These are phyloP conservation scores for Hippoglossus stenolepis DNA, from an alignment of 2,113 vertebrate genomes.

Conservation along the genomic window DNA sequence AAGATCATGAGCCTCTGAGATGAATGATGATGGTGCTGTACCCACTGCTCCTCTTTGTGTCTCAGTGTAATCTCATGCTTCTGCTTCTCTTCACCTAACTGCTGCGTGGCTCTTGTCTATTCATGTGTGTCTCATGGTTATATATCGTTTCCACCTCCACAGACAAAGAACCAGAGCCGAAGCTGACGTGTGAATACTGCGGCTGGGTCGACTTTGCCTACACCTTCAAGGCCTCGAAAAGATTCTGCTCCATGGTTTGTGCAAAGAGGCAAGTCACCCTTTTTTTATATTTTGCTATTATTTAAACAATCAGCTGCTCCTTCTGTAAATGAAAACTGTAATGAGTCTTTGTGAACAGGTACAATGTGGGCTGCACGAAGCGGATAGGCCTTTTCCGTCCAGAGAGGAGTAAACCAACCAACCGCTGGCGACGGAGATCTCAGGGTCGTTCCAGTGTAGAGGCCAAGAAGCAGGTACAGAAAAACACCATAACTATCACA, in stretches of 20 bases:
- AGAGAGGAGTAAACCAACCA: conserved; percentile 87
- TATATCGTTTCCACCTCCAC: background rate
- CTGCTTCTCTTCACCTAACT: conserved; percentile 10
- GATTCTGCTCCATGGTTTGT: conserved; percentile 97
- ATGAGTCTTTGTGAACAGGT: conserved; percentile 78
- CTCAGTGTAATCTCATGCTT: background rate
- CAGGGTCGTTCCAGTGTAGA: conserved; percentile 85
- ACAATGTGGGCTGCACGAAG: conserved; percentile 96
- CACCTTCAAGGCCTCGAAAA: conserved; percentile 97
- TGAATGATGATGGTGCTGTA: background rate
- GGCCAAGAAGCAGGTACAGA: conserved; percentile 89
- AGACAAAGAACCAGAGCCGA: conserved; percentile 87
- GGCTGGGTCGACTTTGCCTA: conserved; percentile 96
- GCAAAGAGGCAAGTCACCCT: conserved; percentile 88
- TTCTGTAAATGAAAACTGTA: background rate
- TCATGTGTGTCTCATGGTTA: background rate
- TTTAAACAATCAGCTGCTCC: background rate
- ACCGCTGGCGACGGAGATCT: conserved; percentile 85
- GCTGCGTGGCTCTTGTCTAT: background rate
- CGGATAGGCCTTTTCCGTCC: conserved; percentile 93
- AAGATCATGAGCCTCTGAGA: background rate
- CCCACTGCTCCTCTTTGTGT: background rate
- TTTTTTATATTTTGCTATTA: conserved; percentile 2
- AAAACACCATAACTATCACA: background rate
- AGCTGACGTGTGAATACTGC: conserved; percentile 96